These are phyloP conservation scores for Calliphora vomitoria DNA, from an alignment of 2,888 invertebrate species.

Conservation along the genomic window DNA sequence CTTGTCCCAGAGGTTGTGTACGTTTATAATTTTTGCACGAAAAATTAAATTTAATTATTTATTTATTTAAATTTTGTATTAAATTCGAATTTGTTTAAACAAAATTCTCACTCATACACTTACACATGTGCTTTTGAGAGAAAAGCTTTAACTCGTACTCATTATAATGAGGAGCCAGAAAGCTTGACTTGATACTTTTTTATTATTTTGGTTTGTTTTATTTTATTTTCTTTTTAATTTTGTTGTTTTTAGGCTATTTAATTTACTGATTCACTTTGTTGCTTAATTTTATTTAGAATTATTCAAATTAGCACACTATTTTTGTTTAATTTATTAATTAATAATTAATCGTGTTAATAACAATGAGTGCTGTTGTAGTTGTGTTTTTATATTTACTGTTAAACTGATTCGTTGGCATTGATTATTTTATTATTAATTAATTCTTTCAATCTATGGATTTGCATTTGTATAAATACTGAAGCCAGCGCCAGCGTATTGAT, in stretches of 20 bases:
- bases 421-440: not conserved
- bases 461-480: not conserved
- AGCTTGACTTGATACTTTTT: not conserved
- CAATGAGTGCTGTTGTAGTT: not conserved
- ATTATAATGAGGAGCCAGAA: not conserved
- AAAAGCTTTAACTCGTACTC: constrained; percentile 43
- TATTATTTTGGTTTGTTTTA: not conserved
- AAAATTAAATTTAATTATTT: not conserved
- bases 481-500: not conserved
- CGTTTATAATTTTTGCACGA: not conserved
- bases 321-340: not conserved
- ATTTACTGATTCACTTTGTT: constrained; percentile 2
- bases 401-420: not conserved
- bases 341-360: not conserved
- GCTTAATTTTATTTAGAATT: not conserved
- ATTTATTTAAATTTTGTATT: not conserved
- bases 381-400: too few relatives aligned
- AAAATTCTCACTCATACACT: constrained; percentile 18
- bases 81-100: not conserved
- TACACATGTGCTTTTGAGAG: not conserved
- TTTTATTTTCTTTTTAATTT: not conserved
- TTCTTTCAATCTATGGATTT: not conserved
- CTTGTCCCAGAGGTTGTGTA: not conserved
- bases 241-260: not conserved
- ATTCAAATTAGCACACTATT: not conserved